phyloP scores from a whole-genome alignment of 2,797 vertebrate genomes.

The Malacoraja senta region DNA sequence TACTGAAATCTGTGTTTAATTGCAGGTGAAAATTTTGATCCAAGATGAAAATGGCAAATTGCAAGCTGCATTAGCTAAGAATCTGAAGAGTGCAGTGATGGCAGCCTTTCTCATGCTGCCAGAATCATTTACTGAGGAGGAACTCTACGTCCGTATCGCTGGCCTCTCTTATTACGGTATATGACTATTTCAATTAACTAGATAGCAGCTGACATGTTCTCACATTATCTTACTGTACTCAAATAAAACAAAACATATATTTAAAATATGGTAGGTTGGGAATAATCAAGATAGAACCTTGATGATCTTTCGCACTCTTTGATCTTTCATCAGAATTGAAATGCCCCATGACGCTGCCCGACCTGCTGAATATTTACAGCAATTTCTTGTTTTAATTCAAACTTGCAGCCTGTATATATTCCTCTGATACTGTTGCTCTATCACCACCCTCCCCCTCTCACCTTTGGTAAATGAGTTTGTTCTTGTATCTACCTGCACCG shows the following conservation, averaged over 20 bases:
- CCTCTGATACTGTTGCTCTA: no score
- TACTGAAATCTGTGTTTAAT: constrained; percentile 22
- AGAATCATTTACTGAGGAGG: constrained; percentile 86
- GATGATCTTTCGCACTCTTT: no score
- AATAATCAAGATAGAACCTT: no score
- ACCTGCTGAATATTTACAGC: no score
- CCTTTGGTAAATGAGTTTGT: neutral
- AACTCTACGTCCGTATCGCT: constrained; percentile 81
- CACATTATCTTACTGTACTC: no score
- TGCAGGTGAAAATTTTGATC: constrained; percentile 79
- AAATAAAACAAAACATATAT: no score
- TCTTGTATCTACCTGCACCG: neutral
- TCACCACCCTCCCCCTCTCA: neutral
- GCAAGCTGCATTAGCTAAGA: constrained; percentile 68
- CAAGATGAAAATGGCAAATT: constrained; percentile 72
- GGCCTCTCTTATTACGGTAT: constrained; percentile 86
- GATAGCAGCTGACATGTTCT: neutral
- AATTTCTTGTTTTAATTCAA: no score
- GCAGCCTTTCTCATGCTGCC: constrained; percentile 91
- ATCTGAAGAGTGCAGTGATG: constrained; percentile 80
- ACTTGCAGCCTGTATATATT: neutral
- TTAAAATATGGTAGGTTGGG: no score
- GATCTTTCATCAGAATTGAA: no score
- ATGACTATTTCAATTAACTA: neutral
- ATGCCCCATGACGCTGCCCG: no score